phyloP scores from a whole-genome alignment of 2,888 invertebrate genomes.

The Pomacea canaliculata region DNA sequence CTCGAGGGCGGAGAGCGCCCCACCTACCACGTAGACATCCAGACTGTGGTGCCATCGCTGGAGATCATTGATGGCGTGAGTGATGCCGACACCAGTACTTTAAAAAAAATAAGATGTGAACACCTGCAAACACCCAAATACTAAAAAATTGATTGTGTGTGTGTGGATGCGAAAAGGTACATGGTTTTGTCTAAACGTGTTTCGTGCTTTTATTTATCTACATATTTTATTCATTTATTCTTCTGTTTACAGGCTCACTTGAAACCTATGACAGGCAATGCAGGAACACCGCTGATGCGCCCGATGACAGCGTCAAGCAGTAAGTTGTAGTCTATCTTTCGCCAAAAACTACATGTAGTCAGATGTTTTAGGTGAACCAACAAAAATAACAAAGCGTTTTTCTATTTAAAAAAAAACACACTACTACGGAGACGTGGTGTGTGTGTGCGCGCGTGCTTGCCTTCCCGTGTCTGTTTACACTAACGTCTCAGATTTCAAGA shows the following conservation, averaged over 20 bases:
- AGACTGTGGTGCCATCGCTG: constrained; percentile 44
- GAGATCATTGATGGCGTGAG: constrained; percentile 62
- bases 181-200: no score
- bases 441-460: no score
- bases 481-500: no score
- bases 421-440: no score
- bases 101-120: not conserved
- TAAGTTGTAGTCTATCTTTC: constrained; percentile 34
- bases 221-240: not conserved
- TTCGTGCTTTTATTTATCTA: no score
- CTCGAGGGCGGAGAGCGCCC: constrained; percentile 47
- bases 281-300: constrained; percentile 54
- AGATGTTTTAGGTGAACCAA: no score
- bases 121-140: not conserved
- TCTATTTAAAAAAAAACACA: no score
- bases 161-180: not conserved
- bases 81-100: not conserved
- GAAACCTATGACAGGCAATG: constrained; percentile 43
- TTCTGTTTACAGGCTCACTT: constrained; percentile 49
- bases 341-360: no score
- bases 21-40: constrained; percentile 48
- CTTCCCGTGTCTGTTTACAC: no score
- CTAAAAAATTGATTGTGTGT: not conserved
- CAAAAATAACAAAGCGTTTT: no score
- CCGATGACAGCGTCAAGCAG: constrained; percentile 62